phyloP scores from a whole-genome alignment of 2,113 vertebrate genomes.

The Zingel zingel region DNA sequence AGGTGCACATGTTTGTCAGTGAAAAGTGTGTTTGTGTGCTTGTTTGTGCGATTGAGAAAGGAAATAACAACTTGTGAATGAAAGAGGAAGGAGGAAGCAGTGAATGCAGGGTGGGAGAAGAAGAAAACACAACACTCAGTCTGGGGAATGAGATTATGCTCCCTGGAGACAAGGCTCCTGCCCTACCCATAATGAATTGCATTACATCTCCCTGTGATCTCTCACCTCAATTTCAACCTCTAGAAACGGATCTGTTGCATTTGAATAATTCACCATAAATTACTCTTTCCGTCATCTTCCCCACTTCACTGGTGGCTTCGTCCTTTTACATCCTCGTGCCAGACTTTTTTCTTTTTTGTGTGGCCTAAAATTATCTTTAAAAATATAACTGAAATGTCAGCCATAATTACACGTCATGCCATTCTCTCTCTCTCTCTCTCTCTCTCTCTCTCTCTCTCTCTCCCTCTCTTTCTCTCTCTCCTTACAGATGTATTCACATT shows the following conservation, averaged over 20 bases:
- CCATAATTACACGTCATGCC: constrained; percentile 33
- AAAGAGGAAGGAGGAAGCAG: constrained; percentile 20
- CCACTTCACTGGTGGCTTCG: constrained; percentile 21
- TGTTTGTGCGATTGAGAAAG: not conserved
- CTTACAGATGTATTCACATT: constrained; percentile 23
- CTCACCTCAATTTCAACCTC: constrained; percentile 77
- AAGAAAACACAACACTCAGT: constrained; percentile 10
- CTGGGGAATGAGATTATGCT: constrained; percentile 42
- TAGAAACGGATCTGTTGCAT: constrained; percentile 77
- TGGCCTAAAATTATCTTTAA: constrained; percentile 50
- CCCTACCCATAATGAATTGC: constrained; percentile 72
- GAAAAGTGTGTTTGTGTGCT: constrained; percentile 19
- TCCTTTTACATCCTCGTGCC: constrained; percentile 23
- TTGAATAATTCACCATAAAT: constrained; percentile 84
- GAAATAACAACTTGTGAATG: constrained; percentile 19
- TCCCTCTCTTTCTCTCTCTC: constrained; percentile 9
- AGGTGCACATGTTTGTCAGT: not conserved
- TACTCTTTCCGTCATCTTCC: constrained; percentile 55
- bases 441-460: not conserved
- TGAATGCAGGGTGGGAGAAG: not conserved
- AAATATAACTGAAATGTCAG: constrained; percentile 55
- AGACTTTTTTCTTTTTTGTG: not conserved
- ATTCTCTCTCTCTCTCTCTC: constrained; percentile 13
- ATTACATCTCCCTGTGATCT: constrained; percentile 70
- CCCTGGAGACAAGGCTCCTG: constrained; percentile 42